Evolutionary conservation across 2,113 vertebrate species (phyloP), one percentile per base, ranked within the genome.

Genomic region (Stercorarius parasiticus): DNA sequence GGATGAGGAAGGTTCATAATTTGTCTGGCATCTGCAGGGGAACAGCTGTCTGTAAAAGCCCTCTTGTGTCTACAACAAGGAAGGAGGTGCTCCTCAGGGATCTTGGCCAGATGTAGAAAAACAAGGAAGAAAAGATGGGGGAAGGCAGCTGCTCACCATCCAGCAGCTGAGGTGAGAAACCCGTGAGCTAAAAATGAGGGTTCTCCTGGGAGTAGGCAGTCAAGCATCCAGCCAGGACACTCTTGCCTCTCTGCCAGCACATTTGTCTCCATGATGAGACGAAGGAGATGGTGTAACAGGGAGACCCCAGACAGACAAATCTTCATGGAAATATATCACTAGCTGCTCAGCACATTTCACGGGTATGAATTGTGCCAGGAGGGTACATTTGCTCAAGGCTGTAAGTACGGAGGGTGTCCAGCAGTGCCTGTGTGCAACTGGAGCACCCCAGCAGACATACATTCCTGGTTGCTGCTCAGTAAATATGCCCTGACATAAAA

Each of bases 131-230:
- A 88, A 92, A 85, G 64, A 30, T 1, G 13, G 36, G 7, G 74
- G 42, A 89, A 96, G 53, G 36, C 88, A 96, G 90, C 77, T 93
- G 80, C 73, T 97, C 53, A 45, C 25, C 16, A 61, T 84, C 74
- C 29, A 85, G 65, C 83, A 79, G 49, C 91, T 65, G 52, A 94
- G 52, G 65, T 79, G 49, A 92, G 56, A 91, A 95, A 87, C 8
- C 9, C 18, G 56, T 45, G 73, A 87, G 27, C 36, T 89, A 77
- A 93, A 94, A 89, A 56, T 47, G 21, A 65, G 13, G 14, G 4
- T 13, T 81, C 52, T 76, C 30, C 27, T 38, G 61, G 58, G 65
- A 91, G 13, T 61, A 27, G 15, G 36, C 27, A 69, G 86, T 47
- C 72, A 69, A 78, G 17, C 40, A 20, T 78, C 65, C 65, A 53